Evolutionary conservation across 2,888 invertebrate species (phyloP).

Genomic region (Drosophila subquinaria): DNA sequence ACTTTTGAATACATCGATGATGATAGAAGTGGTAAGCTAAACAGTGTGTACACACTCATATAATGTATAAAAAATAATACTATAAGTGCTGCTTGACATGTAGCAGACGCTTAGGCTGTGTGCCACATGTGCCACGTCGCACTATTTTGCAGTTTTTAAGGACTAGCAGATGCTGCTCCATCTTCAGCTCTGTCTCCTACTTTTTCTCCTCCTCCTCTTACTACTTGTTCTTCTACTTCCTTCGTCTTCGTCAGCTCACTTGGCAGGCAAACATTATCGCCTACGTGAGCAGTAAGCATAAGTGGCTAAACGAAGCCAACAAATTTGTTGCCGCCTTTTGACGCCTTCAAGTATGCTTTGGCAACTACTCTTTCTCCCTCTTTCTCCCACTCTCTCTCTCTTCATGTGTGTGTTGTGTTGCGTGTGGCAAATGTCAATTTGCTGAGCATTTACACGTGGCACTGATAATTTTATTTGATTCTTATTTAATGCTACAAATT

Average conservation of each 20-base stretch:
- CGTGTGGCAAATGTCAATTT: conserved; percentile 77
- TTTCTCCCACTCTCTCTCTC: neutral
- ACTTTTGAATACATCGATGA: conserved; percentile 34
- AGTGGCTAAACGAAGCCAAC: conserved; percentile 58
- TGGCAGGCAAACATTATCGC: conserved; percentile 81
- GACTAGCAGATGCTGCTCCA: conserved; percentile 49
- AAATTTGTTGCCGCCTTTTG: conserved; percentile 47
- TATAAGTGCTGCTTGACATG: conserved; percentile 31
- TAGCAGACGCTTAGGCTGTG: conserved; percentile 50
- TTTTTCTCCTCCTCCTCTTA: neutral
- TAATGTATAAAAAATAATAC: conserved; percentile 39
- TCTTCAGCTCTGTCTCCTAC: neutral
- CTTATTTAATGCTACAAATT: conserved; percentile 82
- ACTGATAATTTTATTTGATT: conserved; percentile 83
- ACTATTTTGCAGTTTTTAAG: conserved; percentile 80
- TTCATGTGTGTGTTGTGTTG: conserved; percentile 22
- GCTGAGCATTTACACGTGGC: conserved; percentile 83
- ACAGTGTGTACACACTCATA: conserved; percentile 25
- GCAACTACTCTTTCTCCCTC: neutral
- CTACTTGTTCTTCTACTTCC: neutral
- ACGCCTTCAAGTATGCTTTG: conserved; percentile 51
- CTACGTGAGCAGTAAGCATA: conserved; percentile 79
- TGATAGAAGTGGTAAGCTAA: conserved; percentile 23
- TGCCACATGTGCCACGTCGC: conserved; percentile 64
- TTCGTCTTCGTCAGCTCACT: conserved; percentile 47